A percentile compares a stretch with the other conserved stretches of the same genome.
phyloP scores from a whole-genome alignment of 2,113 vertebrate species.

The Cyprinodon brontotheroides region DNA sequence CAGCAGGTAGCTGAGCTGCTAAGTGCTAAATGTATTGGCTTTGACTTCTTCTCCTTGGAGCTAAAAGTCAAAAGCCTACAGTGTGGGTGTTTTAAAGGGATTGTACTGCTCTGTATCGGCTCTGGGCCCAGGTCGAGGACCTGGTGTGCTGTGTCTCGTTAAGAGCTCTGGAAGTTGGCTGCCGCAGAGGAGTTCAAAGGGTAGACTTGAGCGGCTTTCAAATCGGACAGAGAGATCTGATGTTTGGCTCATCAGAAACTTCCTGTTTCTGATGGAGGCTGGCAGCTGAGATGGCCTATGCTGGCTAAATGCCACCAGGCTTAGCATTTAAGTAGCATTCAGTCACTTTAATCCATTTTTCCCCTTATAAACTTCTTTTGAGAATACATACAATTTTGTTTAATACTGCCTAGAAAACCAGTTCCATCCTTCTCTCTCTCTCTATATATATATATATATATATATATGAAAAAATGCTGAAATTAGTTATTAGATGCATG shows the following conservation, averaged over 20 bases:
- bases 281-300: conserved; percentile 56
- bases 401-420: background rate
- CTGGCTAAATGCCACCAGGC: conserved; percentile 43
- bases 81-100: conserved; percentile 43
- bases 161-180: conserved; percentile 32
- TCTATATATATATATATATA: no score
- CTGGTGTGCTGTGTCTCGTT: conserved; percentile 17
- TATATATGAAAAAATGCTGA: background rate
- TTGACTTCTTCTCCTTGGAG: conserved; percentile 1
- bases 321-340: conserved; percentile 10
- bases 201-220: conserved; percentile 46
- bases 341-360: conserved; percentile 1
- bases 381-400: background rate
- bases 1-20: conserved; percentile 22
- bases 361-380: background rate
- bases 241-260: conserved; percentile 62
- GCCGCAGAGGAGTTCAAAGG: conserved; percentile 41
- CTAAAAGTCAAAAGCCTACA: conserved; percentile 1
- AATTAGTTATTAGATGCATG: background rate
- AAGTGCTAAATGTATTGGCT: conserved; percentile 4
- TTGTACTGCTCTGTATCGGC: conserved; percentile 29
- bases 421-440: background rate
- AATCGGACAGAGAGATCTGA: conserved; percentile 49
- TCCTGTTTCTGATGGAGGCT: conserved; percentile 61
- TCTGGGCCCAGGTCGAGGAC: conserved; percentile 13